Conservation (phyloP, 2,113 vertebrate genomes). For the Planiliza haematocheilus region DNA sequence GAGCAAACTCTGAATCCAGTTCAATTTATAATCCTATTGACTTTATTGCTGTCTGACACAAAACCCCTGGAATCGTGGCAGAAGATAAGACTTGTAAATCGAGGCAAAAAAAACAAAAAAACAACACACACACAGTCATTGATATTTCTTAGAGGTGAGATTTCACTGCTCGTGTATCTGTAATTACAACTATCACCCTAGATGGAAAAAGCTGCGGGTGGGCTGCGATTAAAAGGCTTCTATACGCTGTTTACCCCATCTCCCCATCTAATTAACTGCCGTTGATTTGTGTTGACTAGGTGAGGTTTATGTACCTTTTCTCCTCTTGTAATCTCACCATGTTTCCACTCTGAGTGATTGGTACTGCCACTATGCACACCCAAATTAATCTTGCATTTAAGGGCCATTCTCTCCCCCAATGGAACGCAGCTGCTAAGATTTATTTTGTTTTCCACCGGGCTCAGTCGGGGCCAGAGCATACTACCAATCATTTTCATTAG, state of each 20-base stretch:
- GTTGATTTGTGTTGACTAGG: constrained; percentile 72
- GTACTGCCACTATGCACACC: constrained; percentile 29
- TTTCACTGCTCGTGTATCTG: constrained; percentile 46
- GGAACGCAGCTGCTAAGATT: constrained; percentile 60
- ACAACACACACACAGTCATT: neutral
- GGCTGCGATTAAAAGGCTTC: constrained; percentile 62
- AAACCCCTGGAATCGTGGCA: constrained; percentile 2
- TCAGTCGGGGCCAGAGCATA: constrained; percentile 49
- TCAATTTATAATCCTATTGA: constrained; percentile 49
- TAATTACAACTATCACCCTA: constrained; percentile 56
- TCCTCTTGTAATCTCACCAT: constrained; percentile 55
- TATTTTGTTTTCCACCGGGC: constrained; percentile 60
- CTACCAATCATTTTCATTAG: constrained; percentile 71
- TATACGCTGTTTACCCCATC: constrained; percentile 68
- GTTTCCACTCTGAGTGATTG: constrained; percentile 56
- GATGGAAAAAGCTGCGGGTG: constrained; percentile 29
- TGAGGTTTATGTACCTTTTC: constrained; percentile 66
- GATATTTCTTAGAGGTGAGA: constrained; percentile 41
- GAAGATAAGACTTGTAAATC: constrained; percentile 54
- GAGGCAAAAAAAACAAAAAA: constrained; percentile 62
- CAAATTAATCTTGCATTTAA: constrained; percentile 74
- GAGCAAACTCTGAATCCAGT: constrained; percentile 36
- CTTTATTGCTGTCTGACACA: constrained; percentile 35
- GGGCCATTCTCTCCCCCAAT: constrained; percentile 29
- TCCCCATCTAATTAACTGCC: constrained; percentile 76